Evolutionary conservation across 2,113 vertebrate genomes (phyloP).

Genomic region (Candoia aspera): DNA sequence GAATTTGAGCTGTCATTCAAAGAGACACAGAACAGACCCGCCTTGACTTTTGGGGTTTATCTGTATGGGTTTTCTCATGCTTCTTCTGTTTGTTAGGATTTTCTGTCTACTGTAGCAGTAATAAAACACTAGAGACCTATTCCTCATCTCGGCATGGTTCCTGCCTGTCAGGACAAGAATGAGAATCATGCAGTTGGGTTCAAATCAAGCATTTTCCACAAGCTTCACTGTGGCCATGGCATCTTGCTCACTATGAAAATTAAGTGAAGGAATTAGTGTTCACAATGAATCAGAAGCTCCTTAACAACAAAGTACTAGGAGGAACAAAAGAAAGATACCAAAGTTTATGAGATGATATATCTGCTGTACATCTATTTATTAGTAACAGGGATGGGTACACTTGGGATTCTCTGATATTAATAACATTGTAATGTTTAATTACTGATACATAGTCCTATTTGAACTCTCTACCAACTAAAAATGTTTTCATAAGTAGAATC

Average conservation of each 20-base stretch:
- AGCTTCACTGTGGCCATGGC: background rate
- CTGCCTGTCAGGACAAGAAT: no score
- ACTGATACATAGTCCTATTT: background rate
- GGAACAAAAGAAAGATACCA: background rate
- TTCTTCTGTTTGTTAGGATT: no score
- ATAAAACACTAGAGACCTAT: no score
- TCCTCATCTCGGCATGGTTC: no score
- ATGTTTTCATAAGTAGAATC: no score
- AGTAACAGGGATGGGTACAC: background rate
- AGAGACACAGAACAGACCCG: no score
- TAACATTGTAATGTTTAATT: conserved; percentile 1
- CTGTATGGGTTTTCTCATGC: no score
- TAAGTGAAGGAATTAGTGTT: background rate
- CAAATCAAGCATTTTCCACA: background rate
- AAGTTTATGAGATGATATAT: background rate
- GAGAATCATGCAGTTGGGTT: background rate
- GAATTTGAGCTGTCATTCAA: no score
- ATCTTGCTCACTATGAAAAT: background rate
- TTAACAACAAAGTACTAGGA: background rate
- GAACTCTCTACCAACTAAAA: background rate
- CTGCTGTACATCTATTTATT: background rate
- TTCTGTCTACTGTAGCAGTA: no score
- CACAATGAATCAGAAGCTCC: background rate
- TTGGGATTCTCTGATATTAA: background rate
- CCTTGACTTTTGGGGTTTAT: no score